These are phyloP conservation scores for Scyliorhinus canicula DNA, from an alignment of 2,797 vertebrate species.

Conservation along the genomic window DNA sequence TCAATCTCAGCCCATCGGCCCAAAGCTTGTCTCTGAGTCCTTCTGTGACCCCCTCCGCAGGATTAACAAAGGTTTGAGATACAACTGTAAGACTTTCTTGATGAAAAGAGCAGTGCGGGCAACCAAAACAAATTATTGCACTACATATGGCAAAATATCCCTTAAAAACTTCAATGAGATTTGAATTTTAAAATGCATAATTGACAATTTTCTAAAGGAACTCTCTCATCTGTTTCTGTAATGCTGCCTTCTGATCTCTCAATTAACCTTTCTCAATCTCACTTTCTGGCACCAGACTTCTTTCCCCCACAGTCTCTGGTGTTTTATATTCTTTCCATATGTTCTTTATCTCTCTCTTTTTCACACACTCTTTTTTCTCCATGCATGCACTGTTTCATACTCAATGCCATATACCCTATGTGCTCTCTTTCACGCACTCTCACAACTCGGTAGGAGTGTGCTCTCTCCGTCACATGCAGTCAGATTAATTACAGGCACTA, in stretches of 20 bases:
- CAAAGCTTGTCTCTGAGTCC: neutral
- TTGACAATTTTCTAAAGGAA: neutral
- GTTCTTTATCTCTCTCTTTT: neutral
- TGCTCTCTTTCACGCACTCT: neutral
- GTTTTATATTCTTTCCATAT: neutral
- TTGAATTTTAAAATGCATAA: constrained; percentile 13
- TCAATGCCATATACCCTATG: neutral
- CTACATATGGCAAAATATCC: neutral
- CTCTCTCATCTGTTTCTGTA: constrained; percentile 27
- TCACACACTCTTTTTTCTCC: neutral
- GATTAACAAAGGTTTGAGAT: neutral
- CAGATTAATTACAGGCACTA: neutral
- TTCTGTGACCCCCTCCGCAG: neutral
- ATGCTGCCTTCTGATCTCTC: constrained; percentile 3
- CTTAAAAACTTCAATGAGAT: neutral
- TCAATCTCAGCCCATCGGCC: neutral
- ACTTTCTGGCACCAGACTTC: neutral
- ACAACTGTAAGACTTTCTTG: neutral
- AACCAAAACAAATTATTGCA: neutral
- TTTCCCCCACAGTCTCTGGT: neutral
- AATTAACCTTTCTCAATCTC: constrained; percentile 5
- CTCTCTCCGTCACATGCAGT: neutral
- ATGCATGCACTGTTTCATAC: neutral
- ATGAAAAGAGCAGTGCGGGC: neutral
- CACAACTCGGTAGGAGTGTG: neutral